Conservation (phyloP, 1,140 invertebrate species). For the Stenopsyche tienmushanensis region DNA sequence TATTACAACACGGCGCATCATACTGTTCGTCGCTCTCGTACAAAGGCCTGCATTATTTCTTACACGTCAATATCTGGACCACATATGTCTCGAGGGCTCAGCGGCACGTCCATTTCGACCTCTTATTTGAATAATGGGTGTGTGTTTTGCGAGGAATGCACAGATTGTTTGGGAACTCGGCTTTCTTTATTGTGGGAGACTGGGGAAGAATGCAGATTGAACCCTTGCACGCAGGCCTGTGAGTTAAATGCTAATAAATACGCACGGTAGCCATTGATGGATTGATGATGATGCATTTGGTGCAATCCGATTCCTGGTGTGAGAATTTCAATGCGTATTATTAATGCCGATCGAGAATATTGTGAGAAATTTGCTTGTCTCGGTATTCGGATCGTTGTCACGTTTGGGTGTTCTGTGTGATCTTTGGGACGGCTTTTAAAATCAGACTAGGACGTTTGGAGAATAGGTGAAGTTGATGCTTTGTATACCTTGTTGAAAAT, state of each 20-base stretch:
- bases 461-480: not conserved
- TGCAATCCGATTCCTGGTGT: not conserved
- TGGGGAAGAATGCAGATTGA: constrained; percentile 3
- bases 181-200: constrained; percentile 7
- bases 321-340: not conserved
- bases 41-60: no score
- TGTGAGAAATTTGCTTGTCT: not conserved
- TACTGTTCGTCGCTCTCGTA: not conserved
- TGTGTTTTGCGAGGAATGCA: constrained; percentile 33
- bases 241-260: no score
- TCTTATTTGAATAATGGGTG: constrained; percentile 34
- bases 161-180: constrained; percentile 30
- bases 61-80: constrained; percentile 3
- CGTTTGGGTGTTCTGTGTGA: no score
- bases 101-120: no score
- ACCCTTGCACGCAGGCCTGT: not conserved
- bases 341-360: not conserved
- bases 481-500: constrained; percentile 84
- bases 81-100: constrained; percentile 23
- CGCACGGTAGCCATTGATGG: not conserved
- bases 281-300: not conserved
- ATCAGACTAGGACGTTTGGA: no score
- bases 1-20: not conserved
- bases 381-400: no score
- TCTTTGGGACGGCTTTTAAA: no score